Evolutionary conservation across 2,797 vertebrate genomes (phyloP).

Genomic region (Anableps anableps): DNA sequence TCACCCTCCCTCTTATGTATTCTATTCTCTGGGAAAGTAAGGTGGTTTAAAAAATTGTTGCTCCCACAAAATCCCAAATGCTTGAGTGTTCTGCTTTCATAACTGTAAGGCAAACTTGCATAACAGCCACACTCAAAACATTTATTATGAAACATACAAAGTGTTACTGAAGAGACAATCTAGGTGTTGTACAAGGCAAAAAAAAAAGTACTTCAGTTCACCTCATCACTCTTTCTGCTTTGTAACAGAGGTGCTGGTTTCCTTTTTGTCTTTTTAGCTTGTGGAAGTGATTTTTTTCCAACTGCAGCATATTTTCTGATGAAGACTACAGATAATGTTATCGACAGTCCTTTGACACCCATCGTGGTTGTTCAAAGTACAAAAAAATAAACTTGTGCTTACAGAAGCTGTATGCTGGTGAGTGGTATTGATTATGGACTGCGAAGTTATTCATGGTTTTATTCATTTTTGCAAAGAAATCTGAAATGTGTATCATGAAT

Average conservation of each 20-base stretch:
- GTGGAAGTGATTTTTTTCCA: slow-evolving; percentile 3
- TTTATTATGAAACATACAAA: neutral
- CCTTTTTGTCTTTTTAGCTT: slow-evolving; percentile 13
- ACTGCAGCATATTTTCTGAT: slow-evolving; percentile 12
- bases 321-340: neutral
- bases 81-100: neutral
- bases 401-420: neutral
- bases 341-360: neutral
- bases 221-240: neutral
- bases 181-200: neutral
- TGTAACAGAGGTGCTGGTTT: neutral
- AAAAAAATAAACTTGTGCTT: neutral
- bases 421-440: neutral
- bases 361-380: neutral
- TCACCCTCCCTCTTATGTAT: slow-evolving; percentile 18
- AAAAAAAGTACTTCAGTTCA: neutral
- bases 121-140: neutral
- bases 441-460: neutral
- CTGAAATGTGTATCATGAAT: neutral
- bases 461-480: neutral
- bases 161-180: neutral
- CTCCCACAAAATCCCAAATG: slow-evolving; percentile 13
- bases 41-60: slow-evolving; percentile 7
- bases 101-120: neutral
- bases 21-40: slow-evolving; percentile 3